phyloP scores from a whole-genome alignment of 2,888 invertebrate genomes.

The Dasysyrphus tricinctus region DNA sequence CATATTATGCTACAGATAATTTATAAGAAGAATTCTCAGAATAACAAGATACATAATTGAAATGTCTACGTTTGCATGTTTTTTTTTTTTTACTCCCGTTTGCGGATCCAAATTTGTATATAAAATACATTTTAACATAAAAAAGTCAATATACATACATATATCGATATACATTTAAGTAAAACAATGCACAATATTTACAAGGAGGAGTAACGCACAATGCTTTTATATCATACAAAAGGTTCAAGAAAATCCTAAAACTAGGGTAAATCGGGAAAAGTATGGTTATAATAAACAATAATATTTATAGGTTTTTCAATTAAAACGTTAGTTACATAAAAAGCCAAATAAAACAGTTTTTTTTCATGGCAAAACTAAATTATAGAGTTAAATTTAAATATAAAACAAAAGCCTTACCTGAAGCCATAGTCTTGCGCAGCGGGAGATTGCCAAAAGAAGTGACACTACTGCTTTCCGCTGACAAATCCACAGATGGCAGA shows the following conservation, averaged over 20 bases:
- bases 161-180: background rate
- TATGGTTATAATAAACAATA: background rate
- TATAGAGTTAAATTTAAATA: background rate
- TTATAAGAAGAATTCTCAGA: background rate
- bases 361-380: slow-evolving; percentile 2
- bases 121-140: background rate
- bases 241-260: background rate
- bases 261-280: background rate
- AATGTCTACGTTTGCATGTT: no score
- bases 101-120: background rate
- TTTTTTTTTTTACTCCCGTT: background rate
- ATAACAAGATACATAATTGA: no score
- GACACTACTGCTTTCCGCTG: slow-evolving; percentile 97
- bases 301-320: background rate
- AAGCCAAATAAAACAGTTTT: background rate
- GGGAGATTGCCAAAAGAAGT: slow-evolving; percentile 96
- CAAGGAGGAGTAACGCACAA: background rate
- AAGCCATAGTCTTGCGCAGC: slow-evolving; percentile 91
- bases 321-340: slow-evolving; percentile 35
- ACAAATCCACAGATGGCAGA: slow-evolving; percentile 93
- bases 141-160: background rate
- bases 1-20: background rate
- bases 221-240: slow-evolving; percentile 14
- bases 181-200: slow-evolving; percentile 1
- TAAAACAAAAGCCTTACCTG: slow-evolving; percentile 84